A percentile compares a stretch with the other conserved stretches of the same genome.
Conservation (phyloP, 2,113 vertebrate genomes). For the Chloropsis cyanopogon region DNA sequence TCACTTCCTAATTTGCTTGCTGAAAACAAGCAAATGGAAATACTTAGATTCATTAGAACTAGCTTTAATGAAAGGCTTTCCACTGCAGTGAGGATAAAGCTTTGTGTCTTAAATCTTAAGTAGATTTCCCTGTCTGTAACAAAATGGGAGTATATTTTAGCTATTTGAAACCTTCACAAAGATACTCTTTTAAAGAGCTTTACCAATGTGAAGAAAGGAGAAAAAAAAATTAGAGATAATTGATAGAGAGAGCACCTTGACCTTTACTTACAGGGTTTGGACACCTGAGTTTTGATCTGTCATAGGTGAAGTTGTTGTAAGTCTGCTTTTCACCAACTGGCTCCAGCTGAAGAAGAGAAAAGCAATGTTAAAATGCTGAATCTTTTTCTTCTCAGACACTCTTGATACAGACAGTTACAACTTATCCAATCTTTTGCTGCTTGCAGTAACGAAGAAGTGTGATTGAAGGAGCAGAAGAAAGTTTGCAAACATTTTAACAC, state of each 20-base stretch:
- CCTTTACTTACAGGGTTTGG: conserved; percentile 80
- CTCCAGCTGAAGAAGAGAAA: conserved; percentile 80
- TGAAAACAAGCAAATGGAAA: background rate
- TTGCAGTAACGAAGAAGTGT: background rate
- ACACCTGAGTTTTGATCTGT: conserved; percentile 82
- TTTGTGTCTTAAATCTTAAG: background rate
- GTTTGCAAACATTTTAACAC: background rate
- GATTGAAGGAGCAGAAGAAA: background rate
- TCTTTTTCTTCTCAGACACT: background rate
- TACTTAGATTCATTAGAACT: background rate
- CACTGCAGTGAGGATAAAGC: background rate
- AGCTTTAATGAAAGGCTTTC: background rate
- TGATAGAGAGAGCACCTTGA: background rate
- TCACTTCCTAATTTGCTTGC: background rate
- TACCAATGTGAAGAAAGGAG: background rate
- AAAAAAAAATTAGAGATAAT: background rate
- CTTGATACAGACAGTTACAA: background rate
- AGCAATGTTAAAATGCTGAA: background rate
- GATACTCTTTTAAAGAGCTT: background rate
- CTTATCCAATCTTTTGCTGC: background rate
- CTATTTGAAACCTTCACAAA: background rate
- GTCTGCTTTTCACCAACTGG: conserved; percentile 83
- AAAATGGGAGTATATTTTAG: background rate
- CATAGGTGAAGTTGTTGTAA: conserved; percentile 84
- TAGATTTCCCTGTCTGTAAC: background rate